Conservation (phyloP, 2,113 vertebrate species). For the Burhinus bistriatus region DNA sequence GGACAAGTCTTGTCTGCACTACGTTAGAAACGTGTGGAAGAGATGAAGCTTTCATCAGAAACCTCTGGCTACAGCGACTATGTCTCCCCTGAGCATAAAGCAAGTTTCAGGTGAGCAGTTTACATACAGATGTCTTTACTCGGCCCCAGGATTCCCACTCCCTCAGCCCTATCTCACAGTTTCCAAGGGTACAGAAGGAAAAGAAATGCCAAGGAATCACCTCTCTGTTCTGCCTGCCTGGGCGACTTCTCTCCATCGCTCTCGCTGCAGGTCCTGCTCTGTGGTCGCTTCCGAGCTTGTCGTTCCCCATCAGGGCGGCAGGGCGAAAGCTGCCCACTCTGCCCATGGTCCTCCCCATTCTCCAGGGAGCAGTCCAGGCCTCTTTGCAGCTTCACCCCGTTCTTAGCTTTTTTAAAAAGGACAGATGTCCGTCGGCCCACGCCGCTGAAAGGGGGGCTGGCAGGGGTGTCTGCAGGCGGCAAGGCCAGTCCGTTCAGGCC, state of each 20-base stretch:
- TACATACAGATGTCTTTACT: not conserved
- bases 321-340: constrained; percentile 51
- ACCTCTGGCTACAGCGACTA: not conserved
- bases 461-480: constrained; percentile 17
- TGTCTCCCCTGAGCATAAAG: not conserved
- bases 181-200: not conserved
- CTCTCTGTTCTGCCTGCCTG: constrained; percentile 75
- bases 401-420: constrained; percentile 93
- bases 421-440: constrained; percentile 90
- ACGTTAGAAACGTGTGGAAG: not conserved
- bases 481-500: constrained; percentile 79
- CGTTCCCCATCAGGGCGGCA: constrained; percentile 59
- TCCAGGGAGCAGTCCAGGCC: constrained; percentile 78
- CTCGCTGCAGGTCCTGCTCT: constrained; percentile 71
- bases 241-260: constrained; percentile 77
- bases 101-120: not conserved
- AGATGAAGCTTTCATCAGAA: not conserved
- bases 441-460: constrained; percentile 61
- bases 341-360: constrained; percentile 76
- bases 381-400: constrained; percentile 84
- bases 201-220: constrained; percentile 68
- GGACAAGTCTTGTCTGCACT: not conserved
- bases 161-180: not conserved
- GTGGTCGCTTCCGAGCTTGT: constrained; percentile 63
- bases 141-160: not conserved